Percentiles rank a stretch among this genome's conserved stretches.
Conservation (phyloP, 1,140 invertebrate genomes). For the Drosophila ogumai region DNA sequence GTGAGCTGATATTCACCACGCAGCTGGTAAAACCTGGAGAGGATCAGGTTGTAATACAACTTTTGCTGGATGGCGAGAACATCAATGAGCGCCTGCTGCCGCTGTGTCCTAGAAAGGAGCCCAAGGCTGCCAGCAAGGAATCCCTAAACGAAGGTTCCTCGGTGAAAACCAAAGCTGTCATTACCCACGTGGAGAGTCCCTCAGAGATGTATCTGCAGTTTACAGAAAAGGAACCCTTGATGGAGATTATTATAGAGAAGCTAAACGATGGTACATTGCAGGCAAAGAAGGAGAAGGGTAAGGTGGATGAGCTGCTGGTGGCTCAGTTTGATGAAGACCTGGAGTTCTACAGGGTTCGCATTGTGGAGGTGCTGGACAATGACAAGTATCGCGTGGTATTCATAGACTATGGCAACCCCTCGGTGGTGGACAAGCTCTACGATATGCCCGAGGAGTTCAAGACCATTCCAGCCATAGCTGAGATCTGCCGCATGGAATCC, state of each 20-base stretch:
- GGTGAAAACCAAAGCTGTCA: slow-evolving; percentile 31
- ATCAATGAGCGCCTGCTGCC: slow-evolving; percentile 87
- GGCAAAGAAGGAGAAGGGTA: slow-evolving; percentile 14
- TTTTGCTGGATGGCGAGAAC: slow-evolving; percentile 87
- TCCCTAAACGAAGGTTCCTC: background rate
- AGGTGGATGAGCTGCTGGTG: slow-evolving; percentile 60
- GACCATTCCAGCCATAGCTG: slow-evolving; percentile 87
- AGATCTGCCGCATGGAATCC: slow-evolving; percentile 87
- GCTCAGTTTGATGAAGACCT: slow-evolving; percentile 59
- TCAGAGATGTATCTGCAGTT: slow-evolving; percentile 70
- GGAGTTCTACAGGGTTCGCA: slow-evolving; percentile 65
- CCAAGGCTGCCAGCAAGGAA: slow-evolving; percentile 21
- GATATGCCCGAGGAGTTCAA: slow-evolving; percentile 88
- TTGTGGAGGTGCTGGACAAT: slow-evolving; percentile 57
- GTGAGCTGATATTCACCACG: slow-evolving; percentile 88
- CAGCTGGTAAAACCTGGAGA: slow-evolving; percentile 87
- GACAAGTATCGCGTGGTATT: slow-evolving; percentile 87
- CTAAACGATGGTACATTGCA: slow-evolving; percentile 45
- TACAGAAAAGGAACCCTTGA: slow-evolving; percentile 30
- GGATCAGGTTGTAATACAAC: slow-evolving; percentile 88
- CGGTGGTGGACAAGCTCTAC: slow-evolving; percentile 86
- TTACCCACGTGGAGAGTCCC: slow-evolving; percentile 70
- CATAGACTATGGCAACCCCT: slow-evolving; percentile 90
- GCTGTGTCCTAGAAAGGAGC: slow-evolving; percentile 84
- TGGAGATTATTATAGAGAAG: slow-evolving; percentile 60